phyloP scores from a whole-genome alignment of 2,113 vertebrate genomes.

The Syrmaticus mikado region DNA sequence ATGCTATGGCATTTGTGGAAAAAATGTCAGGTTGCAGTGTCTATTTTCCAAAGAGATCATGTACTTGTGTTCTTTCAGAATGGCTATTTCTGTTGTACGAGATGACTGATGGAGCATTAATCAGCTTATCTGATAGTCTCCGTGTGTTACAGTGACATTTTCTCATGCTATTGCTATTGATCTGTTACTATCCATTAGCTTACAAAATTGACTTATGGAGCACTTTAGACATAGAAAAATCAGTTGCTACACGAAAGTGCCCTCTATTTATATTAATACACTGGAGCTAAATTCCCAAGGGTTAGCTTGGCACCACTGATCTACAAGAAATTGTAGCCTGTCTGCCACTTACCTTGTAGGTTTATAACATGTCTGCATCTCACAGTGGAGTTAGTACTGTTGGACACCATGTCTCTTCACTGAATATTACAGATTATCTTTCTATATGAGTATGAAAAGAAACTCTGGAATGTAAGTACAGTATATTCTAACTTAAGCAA shows the following conservation, averaged over 20 bases:
- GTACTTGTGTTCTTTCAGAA: neutral
- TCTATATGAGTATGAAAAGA: neutral
- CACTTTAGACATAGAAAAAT: slow-evolving; percentile 1
- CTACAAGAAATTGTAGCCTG: neutral
- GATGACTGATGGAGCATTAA: slow-evolving; percentile 14
- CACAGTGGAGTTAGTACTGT: neutral
- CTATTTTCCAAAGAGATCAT: neutral
- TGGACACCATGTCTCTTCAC: neutral
- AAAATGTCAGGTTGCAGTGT: neutral
- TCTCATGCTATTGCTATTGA: slow-evolving; percentile 18
- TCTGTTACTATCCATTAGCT: neutral
- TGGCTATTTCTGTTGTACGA: slow-evolving; percentile 6
- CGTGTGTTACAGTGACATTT: neutral
- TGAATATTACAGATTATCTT: neutral
- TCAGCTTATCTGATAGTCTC: slow-evolving; percentile 38
- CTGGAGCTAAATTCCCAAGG: neutral
- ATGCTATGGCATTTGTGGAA: neutral
- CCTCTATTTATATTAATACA: neutral
- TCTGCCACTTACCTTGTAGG: neutral
- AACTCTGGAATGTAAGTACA: neutral
- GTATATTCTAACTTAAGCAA: neutral
- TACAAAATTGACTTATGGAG: neutral
- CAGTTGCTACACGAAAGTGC: neutral
- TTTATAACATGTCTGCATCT: neutral
- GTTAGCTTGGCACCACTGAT: neutral